These are phyloP conservation scores for Atherinomorus stipes DNA, from an alignment of 2,113 vertebrate species.

Conservation along the genomic window DNA sequence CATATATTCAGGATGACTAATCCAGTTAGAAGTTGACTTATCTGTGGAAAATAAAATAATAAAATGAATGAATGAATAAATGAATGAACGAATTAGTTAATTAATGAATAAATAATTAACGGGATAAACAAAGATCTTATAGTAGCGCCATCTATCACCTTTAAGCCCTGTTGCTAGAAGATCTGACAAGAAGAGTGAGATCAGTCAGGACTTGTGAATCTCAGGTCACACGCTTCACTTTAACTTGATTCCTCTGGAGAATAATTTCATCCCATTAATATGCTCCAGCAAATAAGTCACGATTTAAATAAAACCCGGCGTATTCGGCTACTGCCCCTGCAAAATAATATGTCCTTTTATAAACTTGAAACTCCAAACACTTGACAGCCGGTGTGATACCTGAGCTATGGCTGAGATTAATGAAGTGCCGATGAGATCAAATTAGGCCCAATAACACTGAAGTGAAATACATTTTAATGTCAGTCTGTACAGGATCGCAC, in stretches of 20 bases:
- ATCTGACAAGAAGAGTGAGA: conserved; percentile 10
- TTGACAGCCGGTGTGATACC: neutral
- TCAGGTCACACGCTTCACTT: conserved; percentile 12
- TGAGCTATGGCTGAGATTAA: conserved; percentile 4
- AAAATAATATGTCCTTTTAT: too few relatives aligned
- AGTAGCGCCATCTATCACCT: too few relatives aligned
- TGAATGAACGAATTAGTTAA: too few relatives aligned
- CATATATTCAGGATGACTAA: too few relatives aligned
- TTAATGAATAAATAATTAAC: too few relatives aligned
- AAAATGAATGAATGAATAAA: neutral
- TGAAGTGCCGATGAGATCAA: conserved; percentile 34
- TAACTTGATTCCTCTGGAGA: neutral
- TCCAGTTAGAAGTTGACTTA: too few relatives aligned
- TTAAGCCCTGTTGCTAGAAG: conserved; percentile 11
- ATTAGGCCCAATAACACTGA: conserved; percentile 18
- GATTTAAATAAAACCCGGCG: too few relatives aligned
- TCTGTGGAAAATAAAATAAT: neutral
- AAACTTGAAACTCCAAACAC: neutral
- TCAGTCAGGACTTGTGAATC: conserved; percentile 5
- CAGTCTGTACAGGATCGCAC: conserved; percentile 38
- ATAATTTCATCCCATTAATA: too few relatives aligned
- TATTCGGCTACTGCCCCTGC: too few relatives aligned
- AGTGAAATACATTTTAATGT: conserved; percentile 3
- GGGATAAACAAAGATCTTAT: too few relatives aligned
- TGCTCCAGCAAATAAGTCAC: too few relatives aligned